Conservation (phyloP, 2,113 vertebrate genomes). For the Ciconia boyciana region DNA sequence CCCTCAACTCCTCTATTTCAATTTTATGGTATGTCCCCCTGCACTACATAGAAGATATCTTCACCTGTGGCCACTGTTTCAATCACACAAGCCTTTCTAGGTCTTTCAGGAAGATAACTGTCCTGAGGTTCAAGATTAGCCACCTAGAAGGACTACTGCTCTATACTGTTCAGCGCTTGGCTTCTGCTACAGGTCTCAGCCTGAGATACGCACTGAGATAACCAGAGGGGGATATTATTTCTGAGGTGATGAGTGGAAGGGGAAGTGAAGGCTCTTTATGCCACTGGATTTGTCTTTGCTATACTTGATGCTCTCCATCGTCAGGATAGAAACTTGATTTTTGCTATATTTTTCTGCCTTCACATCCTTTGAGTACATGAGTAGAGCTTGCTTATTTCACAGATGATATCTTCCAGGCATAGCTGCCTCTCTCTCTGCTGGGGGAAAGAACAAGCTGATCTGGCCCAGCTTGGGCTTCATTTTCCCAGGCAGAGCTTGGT, state of each 20-base stretch:
- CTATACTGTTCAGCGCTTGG: not conserved
- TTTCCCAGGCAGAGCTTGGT: not conserved
- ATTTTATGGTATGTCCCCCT: accelerated
- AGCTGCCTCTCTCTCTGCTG: not conserved
- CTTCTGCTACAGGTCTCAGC: not conserved
- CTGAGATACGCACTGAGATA: not conserved
- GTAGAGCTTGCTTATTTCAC: not conserved
- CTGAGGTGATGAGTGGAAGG: not conserved
- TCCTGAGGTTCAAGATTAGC: not conserved
- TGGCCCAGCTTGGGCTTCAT: not conserved
- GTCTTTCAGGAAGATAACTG: not conserved
- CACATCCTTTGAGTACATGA: not conserved
- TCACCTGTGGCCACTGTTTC: not conserved
- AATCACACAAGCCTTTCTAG: not conserved
- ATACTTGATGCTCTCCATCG: not conserved
- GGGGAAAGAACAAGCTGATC: not conserved
- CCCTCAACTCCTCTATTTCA: not conserved
- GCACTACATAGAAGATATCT: not conserved
- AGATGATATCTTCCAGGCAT: not conserved
- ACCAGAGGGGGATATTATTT: not conserved
- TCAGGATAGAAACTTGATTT: not conserved
- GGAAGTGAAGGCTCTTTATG: not conserved
- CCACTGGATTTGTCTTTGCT: not conserved
- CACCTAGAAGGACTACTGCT: not conserved
- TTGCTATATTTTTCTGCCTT: not conserved